Evolutionary conservation across 1,140 invertebrate species (phyloP), one percentile per base, ranked within the genome.

Genomic region (Drosophila navojoa): DNA sequence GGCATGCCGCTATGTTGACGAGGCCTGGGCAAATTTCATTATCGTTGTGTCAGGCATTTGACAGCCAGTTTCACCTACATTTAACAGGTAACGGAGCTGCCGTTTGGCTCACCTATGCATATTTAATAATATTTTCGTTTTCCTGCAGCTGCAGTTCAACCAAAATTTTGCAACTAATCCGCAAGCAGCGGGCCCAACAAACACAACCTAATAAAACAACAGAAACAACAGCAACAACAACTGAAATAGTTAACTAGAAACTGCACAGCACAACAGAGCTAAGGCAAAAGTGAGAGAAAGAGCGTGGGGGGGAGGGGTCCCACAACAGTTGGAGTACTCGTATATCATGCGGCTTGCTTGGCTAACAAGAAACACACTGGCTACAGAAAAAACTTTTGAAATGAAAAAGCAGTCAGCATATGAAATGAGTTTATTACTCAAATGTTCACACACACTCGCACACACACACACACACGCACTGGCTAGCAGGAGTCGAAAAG

Each of bases 361-460:
- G 79, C 82, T 87, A 87, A 86, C 82, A 86, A 89, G 82, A 79
- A 81, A 72, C 68, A 68, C 35, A 60, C 53, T 67, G 60, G 66
- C 66, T 45, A 59, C 45, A 72, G 16, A 35, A 80, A 86, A 85
- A 86, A 89, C 72, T 61, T 89, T 89, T 71, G 79, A 87, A 87
- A 87, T 89, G 84, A 89, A 89, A 87, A 89, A 89, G 85, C 84
- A 89, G 84, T 89, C 84, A 89, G 84, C 84, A 89, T 89, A 89
- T 89, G 84, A 89, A 89, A 89, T 89, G 79, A 89, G 84, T 89
- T 89, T 89, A 89, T 89, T 89, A 89, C 84, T 89, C 84, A 89
- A 87, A 89, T 89, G 79, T 60, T 49, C 49, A 47, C 38, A 50
- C 44, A 60, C 61, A 52, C 25, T 38, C 16, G 32, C 32, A 47